These are phyloP conservation scores for Steinernema feltiae DNA, from an alignment of 1,140 invertebrate species.

Conservation along the genomic window DNA sequence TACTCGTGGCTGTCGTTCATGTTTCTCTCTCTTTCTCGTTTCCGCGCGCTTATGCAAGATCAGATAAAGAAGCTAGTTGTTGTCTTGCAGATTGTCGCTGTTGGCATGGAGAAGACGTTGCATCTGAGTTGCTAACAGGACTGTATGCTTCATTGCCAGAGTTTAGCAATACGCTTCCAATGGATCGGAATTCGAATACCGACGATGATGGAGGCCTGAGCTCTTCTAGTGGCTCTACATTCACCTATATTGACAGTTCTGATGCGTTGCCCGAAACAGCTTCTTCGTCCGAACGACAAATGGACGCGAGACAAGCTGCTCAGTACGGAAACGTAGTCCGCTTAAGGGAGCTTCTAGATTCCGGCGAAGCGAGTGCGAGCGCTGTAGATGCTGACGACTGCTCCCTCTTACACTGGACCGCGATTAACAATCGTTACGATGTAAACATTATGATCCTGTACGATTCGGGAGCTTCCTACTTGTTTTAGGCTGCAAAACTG, in stretches of 20 bases:
- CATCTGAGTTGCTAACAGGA: neutral
- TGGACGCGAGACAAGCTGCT: slow-evolving; percentile 61
- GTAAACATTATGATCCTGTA: slow-evolving; percentile 62
- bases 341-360: slow-evolving; percentile 19
- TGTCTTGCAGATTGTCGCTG: neutral
- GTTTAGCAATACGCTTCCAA: neutral
- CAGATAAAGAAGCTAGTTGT: neutral
- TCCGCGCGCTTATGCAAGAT: neutral
- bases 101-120: neutral
- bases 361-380: slow-evolving; percentile 2
- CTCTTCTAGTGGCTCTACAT: neutral
- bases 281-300: slow-evolving; percentile 61
- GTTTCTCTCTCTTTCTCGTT: neutral
- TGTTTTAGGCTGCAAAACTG: slow-evolving; percentile 50
- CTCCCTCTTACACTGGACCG: slow-evolving; percentile 91
- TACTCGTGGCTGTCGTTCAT: neutral
- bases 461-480: slow-evolving; percentile 9
- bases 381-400: slow-evolving; percentile 61
- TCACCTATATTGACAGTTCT: neutral
- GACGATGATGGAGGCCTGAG: neutral
- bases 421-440: slow-evolving; percentile 78
- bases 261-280: neutral
- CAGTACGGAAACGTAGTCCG: slow-evolving; percentile 45
- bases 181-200: neutral
- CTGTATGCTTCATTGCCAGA: neutral